Conservation (phyloP, 1,140 invertebrate genomes). For the Onthophagus taurus region DNA sequence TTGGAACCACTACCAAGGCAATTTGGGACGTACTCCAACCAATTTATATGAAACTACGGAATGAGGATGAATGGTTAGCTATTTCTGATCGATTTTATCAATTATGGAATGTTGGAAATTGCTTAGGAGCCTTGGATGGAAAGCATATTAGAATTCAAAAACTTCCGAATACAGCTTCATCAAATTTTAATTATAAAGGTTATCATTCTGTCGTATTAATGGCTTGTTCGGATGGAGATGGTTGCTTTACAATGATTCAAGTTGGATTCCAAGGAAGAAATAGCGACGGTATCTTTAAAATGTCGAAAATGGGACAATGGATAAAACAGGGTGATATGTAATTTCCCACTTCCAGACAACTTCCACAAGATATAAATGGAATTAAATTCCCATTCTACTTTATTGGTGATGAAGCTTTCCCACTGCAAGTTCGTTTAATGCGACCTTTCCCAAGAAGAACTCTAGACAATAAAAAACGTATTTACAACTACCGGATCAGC, state of each 20-base stretch:
- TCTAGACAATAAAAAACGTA: conserved; percentile 22
- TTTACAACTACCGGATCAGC: conserved; percentile 36
- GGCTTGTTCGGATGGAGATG: conserved; percentile 36
- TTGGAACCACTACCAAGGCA: conserved; percentile 12
- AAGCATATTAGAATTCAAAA: conserved; percentile 36
- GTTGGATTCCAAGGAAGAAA: conserved; percentile 37
- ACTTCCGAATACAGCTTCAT: conserved; percentile 30
- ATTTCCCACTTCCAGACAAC: no score
- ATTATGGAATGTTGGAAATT: conserved; percentile 36
- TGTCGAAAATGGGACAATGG: no score
- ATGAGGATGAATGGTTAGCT: conserved; percentile 13
- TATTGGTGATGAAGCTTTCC: conserved; percentile 31
- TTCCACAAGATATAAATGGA: no score
- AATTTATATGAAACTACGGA: conserved; percentile 17
- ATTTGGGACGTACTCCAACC: conserved; percentile 13
- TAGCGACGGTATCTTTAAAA: conserved; percentile 15
- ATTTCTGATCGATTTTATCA: conserved; percentile 15
- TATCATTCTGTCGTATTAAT: conserved; percentile 37
- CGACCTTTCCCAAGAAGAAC: conserved; percentile 25
- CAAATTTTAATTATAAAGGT: conserved; percentile 39
- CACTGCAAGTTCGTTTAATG: conserved; percentile 26
- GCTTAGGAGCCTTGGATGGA: conserved; percentile 39
- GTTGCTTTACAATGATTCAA: conserved; percentile 35
- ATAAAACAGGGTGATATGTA: no score
- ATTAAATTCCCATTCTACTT: conserved; percentile 16